Conservation (phyloP, 2,888 invertebrate genomes). For the Blastobasis adustella region DNA sequence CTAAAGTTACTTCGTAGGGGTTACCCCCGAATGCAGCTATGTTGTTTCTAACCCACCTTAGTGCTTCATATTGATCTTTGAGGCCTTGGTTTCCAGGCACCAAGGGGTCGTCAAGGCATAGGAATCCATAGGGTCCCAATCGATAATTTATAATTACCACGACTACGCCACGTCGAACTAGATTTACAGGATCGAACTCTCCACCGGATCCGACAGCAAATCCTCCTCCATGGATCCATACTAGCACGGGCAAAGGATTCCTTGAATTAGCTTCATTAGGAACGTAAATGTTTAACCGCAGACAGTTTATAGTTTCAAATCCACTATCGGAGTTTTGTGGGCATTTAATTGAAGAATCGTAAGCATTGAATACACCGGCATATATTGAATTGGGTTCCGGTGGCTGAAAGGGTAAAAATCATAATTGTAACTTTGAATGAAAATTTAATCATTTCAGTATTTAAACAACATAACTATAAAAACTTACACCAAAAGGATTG, state of each 20-base stretch:
- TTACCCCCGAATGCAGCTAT: slow-evolving; percentile 81
- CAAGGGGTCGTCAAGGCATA: slow-evolving; percentile 78
- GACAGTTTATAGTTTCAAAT: slow-evolving; percentile 66
- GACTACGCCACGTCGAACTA: slow-evolving; percentile 50
- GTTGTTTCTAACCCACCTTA: slow-evolving; percentile 80
- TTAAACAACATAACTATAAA: neutral
- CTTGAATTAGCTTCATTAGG: slow-evolving; percentile 44
- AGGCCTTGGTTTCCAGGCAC: slow-evolving; percentile 82
- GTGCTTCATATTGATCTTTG: slow-evolving; percentile 80
- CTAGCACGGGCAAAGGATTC: slow-evolving; percentile 56
- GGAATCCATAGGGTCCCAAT: slow-evolving; percentile 67
- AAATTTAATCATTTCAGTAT: neutral
- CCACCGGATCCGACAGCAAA: slow-evolving; percentile 42
- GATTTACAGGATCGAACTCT: slow-evolving; percentile 36
- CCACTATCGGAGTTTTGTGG: slow-evolving; percentile 33
- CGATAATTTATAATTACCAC: slow-evolving; percentile 61
- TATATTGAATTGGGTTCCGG: slow-evolving; percentile 37
- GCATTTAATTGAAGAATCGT: slow-evolving; percentile 42
- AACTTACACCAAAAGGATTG: slow-evolving; percentile 28
- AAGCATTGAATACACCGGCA: slow-evolving; percentile 45
- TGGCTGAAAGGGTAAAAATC: slow-evolving; percentile 32
- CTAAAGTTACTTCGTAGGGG: slow-evolving; percentile 77
- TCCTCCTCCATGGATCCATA: slow-evolving; percentile 60
- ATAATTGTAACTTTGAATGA: neutral
- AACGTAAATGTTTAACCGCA: slow-evolving; percentile 77